Percentiles rank a stretch among this genome's conserved stretches.
These are phyloP conservation scores for Nothoprocta perdicaria DNA, from an alignment of 2,113 vertebrate species.

Conservation along the genomic window DNA sequence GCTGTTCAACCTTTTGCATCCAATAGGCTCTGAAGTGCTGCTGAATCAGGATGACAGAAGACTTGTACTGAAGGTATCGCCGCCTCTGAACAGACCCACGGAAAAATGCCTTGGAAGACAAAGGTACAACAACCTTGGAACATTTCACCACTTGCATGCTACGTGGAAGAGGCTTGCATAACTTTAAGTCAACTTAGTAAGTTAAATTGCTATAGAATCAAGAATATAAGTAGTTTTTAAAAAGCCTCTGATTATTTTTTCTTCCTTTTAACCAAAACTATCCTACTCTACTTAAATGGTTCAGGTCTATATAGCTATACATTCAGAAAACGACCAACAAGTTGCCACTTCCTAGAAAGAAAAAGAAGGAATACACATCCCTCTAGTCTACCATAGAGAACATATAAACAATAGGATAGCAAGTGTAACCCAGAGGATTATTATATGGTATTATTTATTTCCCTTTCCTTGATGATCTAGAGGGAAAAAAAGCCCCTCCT, in stretches of 20 bases:
- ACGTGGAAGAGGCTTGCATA: not conserved
- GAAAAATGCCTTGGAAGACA: slow-evolving; percentile 65
- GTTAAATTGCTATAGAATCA: not conserved
- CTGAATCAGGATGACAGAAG: slow-evolving; percentile 64
- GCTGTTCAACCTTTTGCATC: slow-evolving; percentile 51
- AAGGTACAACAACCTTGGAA: not conserved
- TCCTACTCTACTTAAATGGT: not conserved
- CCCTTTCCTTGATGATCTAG: not conserved
- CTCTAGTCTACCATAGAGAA: not conserved
- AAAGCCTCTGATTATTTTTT: not conserved
- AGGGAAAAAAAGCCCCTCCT: not conserved
- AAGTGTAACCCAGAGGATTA: not conserved
- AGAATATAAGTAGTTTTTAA: not conserved
- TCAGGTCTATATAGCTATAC: not conserved
- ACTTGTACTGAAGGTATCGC: slow-evolving; percentile 58
- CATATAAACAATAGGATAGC: not conserved
- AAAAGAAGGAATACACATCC: not conserved
- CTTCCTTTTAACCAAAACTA: not conserved
- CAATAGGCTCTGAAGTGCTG: slow-evolving; percentile 60
- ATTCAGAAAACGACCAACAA: not conserved
- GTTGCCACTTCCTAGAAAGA: not conserved
- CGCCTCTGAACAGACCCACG: slow-evolving; percentile 65
- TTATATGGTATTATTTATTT: not conserved
- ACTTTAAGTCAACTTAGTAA: not conserved
- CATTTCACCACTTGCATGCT: not conserved